phyloP scores from a whole-genome alignment of 2,113 vertebrate genomes.

The Tragulus kanchil region DNA sequence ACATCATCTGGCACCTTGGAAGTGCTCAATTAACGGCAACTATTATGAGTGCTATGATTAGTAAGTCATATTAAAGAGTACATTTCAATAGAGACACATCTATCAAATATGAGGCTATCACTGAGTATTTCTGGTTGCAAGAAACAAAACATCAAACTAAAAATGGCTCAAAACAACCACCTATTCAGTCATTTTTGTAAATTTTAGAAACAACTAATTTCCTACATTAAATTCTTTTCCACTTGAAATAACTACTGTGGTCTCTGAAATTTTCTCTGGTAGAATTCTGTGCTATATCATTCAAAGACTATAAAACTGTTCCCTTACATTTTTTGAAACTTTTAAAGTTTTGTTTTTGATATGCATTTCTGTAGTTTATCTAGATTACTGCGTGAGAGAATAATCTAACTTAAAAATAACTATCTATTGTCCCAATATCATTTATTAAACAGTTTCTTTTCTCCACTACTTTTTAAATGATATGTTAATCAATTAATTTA shows the following conservation, averaged over 20 bases:
- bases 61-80: neutral
- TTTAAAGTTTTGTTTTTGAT: conserved; percentile 23
- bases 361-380: neutral
- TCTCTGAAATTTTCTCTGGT: neutral
- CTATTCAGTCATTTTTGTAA: neutral
- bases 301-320: conserved; percentile 1
- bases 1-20: neutral
- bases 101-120: neutral
- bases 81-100: conserved; percentile 9
- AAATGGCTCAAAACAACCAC: neutral
- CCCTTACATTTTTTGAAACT: neutral
- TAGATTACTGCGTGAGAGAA: neutral
- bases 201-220: conserved; percentile 17
- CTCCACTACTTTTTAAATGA: neutral
- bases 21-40: neutral
- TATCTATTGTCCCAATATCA: neutral
- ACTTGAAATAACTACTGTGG: neutral
- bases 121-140: neutral
- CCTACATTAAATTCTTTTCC: neutral
- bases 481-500: too few species aligned
- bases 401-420: conserved; percentile 11
- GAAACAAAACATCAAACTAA: conserved; percentile 12
- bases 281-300: neutral
- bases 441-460: neutral
- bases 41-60: neutral